phyloP scores from a whole-genome alignment of 2,113 vertebrate species.

The Lepus americanus region DNA sequence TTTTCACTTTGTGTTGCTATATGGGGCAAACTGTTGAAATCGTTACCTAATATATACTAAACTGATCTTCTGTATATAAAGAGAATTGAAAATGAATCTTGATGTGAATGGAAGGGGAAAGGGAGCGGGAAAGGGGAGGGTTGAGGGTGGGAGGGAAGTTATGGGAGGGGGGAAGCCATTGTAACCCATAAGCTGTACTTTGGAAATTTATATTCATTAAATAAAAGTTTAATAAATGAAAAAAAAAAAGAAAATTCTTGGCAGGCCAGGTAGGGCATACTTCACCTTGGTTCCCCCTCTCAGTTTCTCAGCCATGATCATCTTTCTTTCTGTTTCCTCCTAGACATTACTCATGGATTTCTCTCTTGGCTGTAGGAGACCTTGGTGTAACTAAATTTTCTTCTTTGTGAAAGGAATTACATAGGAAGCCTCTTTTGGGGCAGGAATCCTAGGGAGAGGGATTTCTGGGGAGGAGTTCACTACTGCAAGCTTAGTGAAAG shows the following conservation, averaged over 20 bases:
- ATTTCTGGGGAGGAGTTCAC: neutral
- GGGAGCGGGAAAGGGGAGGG: too few relatives aligned
- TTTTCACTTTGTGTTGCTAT: too few relatives aligned
- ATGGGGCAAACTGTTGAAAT: too few relatives aligned
- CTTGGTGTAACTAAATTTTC: neutral
- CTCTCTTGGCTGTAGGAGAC: neutral
- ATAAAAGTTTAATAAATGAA: too few relatives aligned
- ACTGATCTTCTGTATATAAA: too few relatives aligned
- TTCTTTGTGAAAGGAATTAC: neutral
- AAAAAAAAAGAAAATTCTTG: neutral
- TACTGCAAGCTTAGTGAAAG: neutral
- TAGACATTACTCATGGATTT: neutral
- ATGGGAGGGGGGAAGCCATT: too few relatives aligned
- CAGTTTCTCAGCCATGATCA: neutral
- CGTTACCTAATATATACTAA: too few relatives aligned
- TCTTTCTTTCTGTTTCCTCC: neutral
- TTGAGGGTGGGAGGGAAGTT: too few relatives aligned
- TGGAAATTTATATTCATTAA: too few relatives aligned
- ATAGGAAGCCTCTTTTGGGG: neutral
- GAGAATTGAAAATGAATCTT: too few relatives aligned
- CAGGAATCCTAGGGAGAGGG: neutral
- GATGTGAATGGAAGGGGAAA: too few relatives aligned
- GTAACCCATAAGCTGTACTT: too few relatives aligned
- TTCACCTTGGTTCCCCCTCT: neutral
- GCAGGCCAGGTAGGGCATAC: neutral